These are phyloP conservation scores for Meiosimyza platycephala DNA, from an alignment of 2,888 invertebrate genomes.

Conservation along the genomic window DNA sequence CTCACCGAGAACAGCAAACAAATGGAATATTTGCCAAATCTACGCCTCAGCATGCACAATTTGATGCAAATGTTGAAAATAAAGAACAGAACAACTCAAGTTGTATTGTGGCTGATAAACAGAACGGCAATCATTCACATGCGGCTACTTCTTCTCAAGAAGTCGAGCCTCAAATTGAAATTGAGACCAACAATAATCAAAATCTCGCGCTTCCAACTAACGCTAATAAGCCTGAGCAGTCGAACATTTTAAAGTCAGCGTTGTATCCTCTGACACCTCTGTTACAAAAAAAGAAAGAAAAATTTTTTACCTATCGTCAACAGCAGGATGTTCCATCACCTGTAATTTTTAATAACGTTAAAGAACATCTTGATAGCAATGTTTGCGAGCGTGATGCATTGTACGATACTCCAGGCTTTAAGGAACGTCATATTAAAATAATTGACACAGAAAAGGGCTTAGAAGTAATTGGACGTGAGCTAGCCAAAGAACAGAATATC, in stretches of 20 bases:
- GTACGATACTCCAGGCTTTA: constrained; percentile 55
- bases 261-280: constrained; percentile 48
- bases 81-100: background rate
- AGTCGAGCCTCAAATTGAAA: too few relatives aligned
- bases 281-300: constrained; percentile 47
- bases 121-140: constrained; percentile 49
- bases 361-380: constrained; percentile 33
- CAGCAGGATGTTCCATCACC: constrained; percentile 47
- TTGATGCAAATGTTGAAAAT: background rate
- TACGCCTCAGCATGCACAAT: background rate
- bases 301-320: constrained; percentile 57
- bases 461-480: constrained; percentile 82
- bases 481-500: constrained; percentile 77
- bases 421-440: constrained; percentile 69
- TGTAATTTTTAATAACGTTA: constrained; percentile 39
- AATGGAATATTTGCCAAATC: constrained; percentile 28
- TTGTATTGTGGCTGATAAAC: constrained; percentile 39
- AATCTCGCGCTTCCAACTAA: constrained; percentile 37
- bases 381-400: constrained; percentile 39
- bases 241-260: background rate
- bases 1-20: background rate
- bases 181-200: background rate
- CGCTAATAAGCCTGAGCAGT: constrained; percentile 47
- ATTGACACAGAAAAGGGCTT: constrained; percentile 87
- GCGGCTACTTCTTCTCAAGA: background rate